Percentiles rank a stretch among this genome's conserved stretches.
phyloP scores from a whole-genome alignment of 2,797 vertebrate genomes.

The Odontamblyopus rebecca region DNA sequence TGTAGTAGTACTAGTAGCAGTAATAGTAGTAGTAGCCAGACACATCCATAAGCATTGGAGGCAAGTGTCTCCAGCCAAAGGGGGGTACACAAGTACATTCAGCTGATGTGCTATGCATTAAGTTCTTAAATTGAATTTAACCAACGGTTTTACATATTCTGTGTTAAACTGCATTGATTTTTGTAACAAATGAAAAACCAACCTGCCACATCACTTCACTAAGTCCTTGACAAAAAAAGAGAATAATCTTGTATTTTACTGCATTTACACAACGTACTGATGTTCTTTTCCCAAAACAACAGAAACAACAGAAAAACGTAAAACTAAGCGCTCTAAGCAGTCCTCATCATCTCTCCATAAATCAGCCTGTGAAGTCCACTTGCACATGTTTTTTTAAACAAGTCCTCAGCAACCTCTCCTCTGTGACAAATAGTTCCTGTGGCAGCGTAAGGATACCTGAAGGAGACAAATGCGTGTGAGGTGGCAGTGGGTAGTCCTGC shows the following conservation, averaged over 20 bases:
- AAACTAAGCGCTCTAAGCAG: constrained; percentile 26
- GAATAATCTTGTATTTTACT: background rate
- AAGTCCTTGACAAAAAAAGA: too few relatives aligned
- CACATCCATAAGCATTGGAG: too few relatives aligned
- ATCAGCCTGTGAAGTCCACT: constrained; percentile 44
- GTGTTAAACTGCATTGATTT: background rate
- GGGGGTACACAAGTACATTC: background rate
- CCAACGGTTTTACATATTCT: background rate
- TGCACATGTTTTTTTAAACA: constrained; percentile 38
- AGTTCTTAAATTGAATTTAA: background rate
- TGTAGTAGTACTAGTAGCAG: too few relatives aligned
- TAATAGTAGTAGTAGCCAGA: too few relatives aligned
- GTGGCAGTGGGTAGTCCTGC: constrained; percentile 39
- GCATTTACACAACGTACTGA: background rate
- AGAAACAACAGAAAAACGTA: constrained; percentile 15
- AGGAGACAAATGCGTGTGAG: constrained; percentile 62
- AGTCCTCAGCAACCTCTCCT: constrained; percentile 40
- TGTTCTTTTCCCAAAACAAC: constrained; percentile 17
- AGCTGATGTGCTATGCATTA: background rate
- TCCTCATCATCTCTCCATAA: constrained; percentile 40
- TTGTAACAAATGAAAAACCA: too few relatives aligned
- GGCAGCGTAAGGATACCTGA: constrained; percentile 63
- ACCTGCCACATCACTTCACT: too few relatives aligned
- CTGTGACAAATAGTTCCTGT: constrained; percentile 57
- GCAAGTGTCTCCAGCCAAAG: too few relatives aligned